Evolutionary conservation across 1,140 invertebrate genomes (phyloP).

Genomic region (Potamilus streckersoni): DNA sequence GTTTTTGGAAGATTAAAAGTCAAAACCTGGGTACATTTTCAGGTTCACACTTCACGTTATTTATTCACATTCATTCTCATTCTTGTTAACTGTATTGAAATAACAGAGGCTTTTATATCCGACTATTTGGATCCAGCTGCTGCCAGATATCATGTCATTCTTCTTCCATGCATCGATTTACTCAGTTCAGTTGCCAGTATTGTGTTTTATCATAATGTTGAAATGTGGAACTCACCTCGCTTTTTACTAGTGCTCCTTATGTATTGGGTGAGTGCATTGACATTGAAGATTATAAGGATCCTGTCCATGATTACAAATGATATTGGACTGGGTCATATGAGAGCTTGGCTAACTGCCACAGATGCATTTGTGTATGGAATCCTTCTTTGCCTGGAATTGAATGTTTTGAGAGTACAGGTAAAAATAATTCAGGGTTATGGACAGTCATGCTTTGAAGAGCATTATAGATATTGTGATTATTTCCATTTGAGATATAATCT

Average conservation of each 20-base stretch:
- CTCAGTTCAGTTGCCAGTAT: constrained; percentile 50
- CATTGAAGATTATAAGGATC: constrained; percentile 54
- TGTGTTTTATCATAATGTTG: constrained; percentile 62
- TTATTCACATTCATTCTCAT: constrained; percentile 50
- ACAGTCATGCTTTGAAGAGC: not conserved
- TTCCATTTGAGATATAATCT: too few species aligned
- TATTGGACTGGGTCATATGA: constrained; percentile 45
- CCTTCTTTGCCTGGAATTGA: constrained; percentile 53
- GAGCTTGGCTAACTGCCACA: constrained; percentile 54
- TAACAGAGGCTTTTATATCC: constrained; percentile 58
- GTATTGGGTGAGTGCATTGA: constrained; percentile 53
- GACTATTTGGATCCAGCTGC: constrained; percentile 53
- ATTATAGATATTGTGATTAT: not conserved
- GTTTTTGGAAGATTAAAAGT: constrained; percentile 57
- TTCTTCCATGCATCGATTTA: constrained; percentile 53
- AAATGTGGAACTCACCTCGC: constrained; percentile 64
- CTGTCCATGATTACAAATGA: constrained; percentile 53
- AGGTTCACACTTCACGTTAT: constrained; percentile 56
- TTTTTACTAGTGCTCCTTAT: constrained; percentile 55
- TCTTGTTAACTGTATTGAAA: constrained; percentile 48
- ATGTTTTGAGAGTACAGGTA: constrained; percentile 56
- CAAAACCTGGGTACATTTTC: constrained; percentile 64
- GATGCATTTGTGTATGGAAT: constrained; percentile 50
- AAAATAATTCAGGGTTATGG: not conserved
- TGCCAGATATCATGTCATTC: constrained; percentile 56